phyloP scores from a whole-genome alignment of 2,888 invertebrate genomes.

The Hipparchia semele region DNA sequence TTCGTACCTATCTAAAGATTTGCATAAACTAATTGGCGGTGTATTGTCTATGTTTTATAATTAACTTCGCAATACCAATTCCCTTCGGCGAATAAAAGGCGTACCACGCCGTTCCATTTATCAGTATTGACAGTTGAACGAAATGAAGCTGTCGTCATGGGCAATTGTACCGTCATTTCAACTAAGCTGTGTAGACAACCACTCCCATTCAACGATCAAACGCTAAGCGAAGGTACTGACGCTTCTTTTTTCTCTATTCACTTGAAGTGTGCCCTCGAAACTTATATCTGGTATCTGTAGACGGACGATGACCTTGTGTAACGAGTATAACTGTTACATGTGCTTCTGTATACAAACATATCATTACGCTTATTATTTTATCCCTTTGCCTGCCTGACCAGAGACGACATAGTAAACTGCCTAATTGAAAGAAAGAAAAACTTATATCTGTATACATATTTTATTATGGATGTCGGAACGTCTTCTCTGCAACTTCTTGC shows the following conservation, averaged over 20 bases:
- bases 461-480: too few relatives aligned
- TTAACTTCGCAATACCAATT: conserved; percentile 69
- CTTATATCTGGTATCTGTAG: conserved; percentile 23
- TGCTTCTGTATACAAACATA: too few relatives aligned
- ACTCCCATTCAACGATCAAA: conserved; percentile 77
- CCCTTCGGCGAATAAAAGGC: conserved; percentile 63
- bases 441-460: too few relatives aligned
- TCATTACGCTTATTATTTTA: too few relatives aligned
- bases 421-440: too few relatives aligned
- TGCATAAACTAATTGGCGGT: conserved; percentile 23
- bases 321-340: too few relatives aligned
- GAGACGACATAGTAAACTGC: too few relatives aligned
- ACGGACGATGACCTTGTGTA: conserved; percentile 13
- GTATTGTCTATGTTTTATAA: conserved; percentile 58
- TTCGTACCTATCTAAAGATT: conserved; percentile 10
- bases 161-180: conserved; percentile 82
- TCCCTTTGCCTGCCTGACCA: too few relatives aligned
- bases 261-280: conserved; percentile 25
- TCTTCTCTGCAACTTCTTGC: too few relatives aligned
- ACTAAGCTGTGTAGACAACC: conserved; percentile 71
- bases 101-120: conserved; percentile 55
- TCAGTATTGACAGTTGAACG: conserved; percentile 77
- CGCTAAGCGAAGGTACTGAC: conserved; percentile 52
- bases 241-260: conserved; percentile 36
- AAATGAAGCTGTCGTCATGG: conserved; percentile 80